Evolutionary conservation across 2,113 vertebrate genomes (phyloP), one percentile per base, ranked within the genome.

Genomic region (Hoplias malabaricus): DNA sequence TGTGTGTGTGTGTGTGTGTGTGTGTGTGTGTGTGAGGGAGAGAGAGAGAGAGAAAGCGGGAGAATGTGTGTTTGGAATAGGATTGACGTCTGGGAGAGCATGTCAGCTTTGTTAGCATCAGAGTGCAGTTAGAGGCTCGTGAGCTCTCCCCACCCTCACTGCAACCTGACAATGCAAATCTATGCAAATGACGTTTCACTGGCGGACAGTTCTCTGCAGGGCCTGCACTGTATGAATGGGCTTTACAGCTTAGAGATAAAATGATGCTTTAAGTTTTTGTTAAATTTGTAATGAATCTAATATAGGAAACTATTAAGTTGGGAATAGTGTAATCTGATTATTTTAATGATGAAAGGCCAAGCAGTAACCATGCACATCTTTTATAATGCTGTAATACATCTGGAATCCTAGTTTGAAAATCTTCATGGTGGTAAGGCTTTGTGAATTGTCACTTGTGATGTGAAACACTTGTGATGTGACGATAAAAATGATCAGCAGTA

Each of bases 111-210:
- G 83, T 75, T 57, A 79, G 81, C 85, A 73, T 84, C 79, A 68
- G 42, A 83, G 85, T 82, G 11, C 85, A 81, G 81, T 87, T 83
- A 80, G 67, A 63, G 71, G 80, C 85, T 86, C 89, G 86, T 89
- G 90, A 86, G 82, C 83, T 88, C 85, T 88, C 84, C 86, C 86
- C 87, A 82, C 83, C 81, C 87, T 89, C 85, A 87, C 87, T 88
- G 84, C 86, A 63, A 76, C 84, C 87, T 88, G 86, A 89, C 86
- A 85, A 92, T 87, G 90, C 88, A 91, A 90, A 90, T 90, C 83
- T 84, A 91, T 88, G 87, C 86, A 89, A 90, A 90, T 79, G 33
- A 79, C 81, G 80, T 84, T 84, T 86, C 90, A 81, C 77, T 86
- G 76, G 75, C 61, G 85, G 87, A 90, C 90, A 82, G 84, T 83